phyloP scores from a whole-genome alignment of 2,113 vertebrate genomes.

The Chionomys nivalis region DNA sequence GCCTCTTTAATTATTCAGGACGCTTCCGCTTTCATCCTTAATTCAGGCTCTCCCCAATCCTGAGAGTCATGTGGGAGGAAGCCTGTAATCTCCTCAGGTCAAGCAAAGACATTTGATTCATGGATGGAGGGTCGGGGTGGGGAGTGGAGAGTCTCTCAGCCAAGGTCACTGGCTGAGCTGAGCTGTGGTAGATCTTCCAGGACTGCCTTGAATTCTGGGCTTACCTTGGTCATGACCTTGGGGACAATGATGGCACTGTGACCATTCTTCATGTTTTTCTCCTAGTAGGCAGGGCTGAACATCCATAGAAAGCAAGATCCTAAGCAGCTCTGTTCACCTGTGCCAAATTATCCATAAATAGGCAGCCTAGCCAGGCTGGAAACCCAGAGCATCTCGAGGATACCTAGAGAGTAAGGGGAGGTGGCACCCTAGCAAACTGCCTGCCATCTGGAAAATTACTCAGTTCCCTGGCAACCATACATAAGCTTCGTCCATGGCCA shows the following conservation, averaged over 20 bases:
- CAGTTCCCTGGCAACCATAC: not conserved
- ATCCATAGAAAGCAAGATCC: not conserved
- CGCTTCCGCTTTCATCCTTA: not conserved
- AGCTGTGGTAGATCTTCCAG: not conserved
- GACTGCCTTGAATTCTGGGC: not conserved
- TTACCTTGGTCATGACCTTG: not conserved
- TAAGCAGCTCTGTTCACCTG: not conserved
- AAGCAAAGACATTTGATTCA: not conserved
- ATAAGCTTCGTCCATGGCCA: not conserved
- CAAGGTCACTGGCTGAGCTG: not conserved
- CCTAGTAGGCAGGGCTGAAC: not conserved
- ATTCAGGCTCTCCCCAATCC: not conserved
- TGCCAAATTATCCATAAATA: not conserved
- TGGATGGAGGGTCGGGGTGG: no score
- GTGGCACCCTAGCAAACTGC: not conserved
- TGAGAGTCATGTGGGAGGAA: not conserved
- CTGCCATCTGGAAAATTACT: not conserved
- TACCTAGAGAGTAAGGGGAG: not conserved
- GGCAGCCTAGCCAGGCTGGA: not conserved
- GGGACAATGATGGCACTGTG: fast-evolving
- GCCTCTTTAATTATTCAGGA: not conserved
- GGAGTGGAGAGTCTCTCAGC: not conserved
- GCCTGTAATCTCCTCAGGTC: not conserved
- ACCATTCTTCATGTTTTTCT: not conserved
- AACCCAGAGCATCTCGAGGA: not conserved